These are phyloP conservation scores for Papilio machaon DNA, from an alignment of 1,140 invertebrate genomes.

Conservation along the genomic window DNA sequence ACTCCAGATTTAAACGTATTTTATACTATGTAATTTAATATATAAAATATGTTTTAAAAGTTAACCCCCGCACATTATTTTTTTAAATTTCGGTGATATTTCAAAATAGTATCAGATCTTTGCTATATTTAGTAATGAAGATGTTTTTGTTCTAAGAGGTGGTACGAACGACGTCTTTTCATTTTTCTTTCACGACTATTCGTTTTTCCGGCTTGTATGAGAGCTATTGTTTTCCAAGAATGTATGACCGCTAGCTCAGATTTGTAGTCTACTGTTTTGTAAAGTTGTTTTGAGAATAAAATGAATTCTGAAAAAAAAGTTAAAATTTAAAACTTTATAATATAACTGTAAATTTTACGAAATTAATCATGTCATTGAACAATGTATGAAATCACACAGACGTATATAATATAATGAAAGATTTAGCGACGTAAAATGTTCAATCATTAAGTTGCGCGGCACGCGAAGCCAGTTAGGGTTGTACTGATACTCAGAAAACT, in stretches of 20 bases:
- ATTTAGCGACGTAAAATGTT: slow-evolving; percentile 20
- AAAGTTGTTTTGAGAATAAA: neutral
- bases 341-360: neutral
- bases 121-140: neutral
- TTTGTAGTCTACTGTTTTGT: neutral
- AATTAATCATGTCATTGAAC: neutral
- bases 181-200: neutral
- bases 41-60: no score
- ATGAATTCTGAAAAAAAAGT: neutral
- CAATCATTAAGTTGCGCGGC: neutral
- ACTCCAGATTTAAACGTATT: slow-evolving; percentile 11
- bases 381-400: neutral
- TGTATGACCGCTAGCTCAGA: neutral
- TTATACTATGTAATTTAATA: neutral
- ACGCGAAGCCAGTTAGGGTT: neutral
- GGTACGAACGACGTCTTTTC: neutral
- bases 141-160: neutral
- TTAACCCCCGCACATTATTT: neutral
- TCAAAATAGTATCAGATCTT: neutral
- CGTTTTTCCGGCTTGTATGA: neutral
- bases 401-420: slow-evolving; percentile 11
- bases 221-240: neutral
- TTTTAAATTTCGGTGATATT: neutral
- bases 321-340: neutral
- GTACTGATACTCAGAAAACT: neutral